Conservation (phyloP, 1,140 invertebrate species). For the Drosophila subpulchrella region DNA sequence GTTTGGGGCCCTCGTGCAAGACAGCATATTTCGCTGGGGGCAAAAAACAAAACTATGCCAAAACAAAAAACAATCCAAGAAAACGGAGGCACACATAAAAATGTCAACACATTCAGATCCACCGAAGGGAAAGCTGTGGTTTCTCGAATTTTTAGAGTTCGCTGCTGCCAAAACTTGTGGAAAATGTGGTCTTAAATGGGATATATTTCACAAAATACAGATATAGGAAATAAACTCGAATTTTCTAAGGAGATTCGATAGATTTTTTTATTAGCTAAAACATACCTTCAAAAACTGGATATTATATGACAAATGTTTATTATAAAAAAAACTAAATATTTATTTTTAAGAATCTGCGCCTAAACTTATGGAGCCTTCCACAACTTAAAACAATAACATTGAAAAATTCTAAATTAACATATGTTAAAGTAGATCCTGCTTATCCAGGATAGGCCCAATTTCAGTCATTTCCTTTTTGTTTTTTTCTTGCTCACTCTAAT, state of each 20-base stretch:
- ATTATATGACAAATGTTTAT: too few relatives aligned
- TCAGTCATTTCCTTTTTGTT: neutral
- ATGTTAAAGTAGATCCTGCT: neutral
- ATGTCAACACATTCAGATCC: constrained; percentile 58
- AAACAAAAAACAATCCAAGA: constrained; percentile 13
- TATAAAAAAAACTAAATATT: too few relatives aligned
- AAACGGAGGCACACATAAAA: constrained; percentile 32
- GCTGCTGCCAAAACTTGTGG: constrained; percentile 22
- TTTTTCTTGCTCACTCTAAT: constrained; percentile 6
- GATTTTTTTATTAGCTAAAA: neutral
- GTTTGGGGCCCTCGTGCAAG: constrained; percentile 42
- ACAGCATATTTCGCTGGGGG: constrained; percentile 47
- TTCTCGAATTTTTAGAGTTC: constrained; percentile 21
- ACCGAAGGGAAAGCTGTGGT: constrained; percentile 35
- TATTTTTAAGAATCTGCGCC: too few relatives aligned
- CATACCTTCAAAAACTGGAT: neutral
- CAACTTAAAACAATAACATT: too few relatives aligned
- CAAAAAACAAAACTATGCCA: constrained; percentile 28
- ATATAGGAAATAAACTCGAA: too few relatives aligned
- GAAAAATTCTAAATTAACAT: neutral
- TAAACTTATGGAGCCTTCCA: too few relatives aligned
- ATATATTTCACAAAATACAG: neutral
- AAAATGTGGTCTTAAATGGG: constrained; percentile 10
- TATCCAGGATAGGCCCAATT: neutral
- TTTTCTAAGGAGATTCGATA: neutral